Conservation (phyloP, 2,888 invertebrate genomes). For the Tanytarsus gracilentus region DNA sequence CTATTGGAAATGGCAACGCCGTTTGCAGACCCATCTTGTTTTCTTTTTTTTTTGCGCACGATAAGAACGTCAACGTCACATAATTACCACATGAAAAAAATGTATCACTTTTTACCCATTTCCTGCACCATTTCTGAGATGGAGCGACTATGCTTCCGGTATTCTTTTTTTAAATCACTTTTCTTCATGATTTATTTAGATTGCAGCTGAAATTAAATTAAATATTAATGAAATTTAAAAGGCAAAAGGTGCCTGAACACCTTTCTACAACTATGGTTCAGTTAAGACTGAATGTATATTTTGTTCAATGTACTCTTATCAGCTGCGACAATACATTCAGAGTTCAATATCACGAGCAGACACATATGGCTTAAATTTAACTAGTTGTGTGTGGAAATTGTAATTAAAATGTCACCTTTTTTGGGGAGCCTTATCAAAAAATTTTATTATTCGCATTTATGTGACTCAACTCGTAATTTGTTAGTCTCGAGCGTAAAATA, state of each 20-base stretch:
- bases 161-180: background rate
- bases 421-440: too few relatives aligned
- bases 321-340: background rate
- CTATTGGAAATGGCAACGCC: too few relatives aligned
- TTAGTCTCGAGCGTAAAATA: too few relatives aligned
- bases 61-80: background rate
- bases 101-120: slow-evolving; percentile 6
- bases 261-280: background rate
- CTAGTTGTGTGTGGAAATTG: too few relatives aligned
- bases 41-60: background rate
- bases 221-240: background rate
- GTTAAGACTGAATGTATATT: background rate
- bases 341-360: background rate
- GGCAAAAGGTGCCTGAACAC: background rate
- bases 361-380: too few relatives aligned
- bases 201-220: background rate
- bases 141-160: background rate
- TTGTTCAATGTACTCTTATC: slow-evolving; percentile 1
- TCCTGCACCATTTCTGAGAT: slow-evolving; percentile 11
- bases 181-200: background rate
- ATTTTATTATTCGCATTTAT: background rate
- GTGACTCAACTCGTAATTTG: too few relatives aligned
- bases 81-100: background rate
- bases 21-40: background rate
- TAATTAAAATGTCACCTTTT: too few relatives aligned